These are phyloP conservation scores for Oncorhynchus clarkii DNA, from an alignment of 2,113 vertebrate genomes.

Conservation along the genomic window DNA sequence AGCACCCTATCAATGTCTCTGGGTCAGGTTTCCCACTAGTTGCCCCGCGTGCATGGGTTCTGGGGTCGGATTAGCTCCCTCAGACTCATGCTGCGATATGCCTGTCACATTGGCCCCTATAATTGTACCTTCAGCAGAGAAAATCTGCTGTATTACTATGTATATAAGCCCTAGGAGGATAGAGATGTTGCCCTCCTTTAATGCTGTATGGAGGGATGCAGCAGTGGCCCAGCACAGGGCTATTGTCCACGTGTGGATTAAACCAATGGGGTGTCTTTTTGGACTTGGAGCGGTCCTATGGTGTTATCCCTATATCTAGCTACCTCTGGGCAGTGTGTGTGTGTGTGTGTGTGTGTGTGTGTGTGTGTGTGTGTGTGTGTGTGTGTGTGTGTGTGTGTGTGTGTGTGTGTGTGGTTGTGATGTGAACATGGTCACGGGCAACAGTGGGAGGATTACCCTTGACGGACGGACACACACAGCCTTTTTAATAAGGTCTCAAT, in stretches of 20 bases:
- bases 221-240: constrained; percentile 14
- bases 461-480: constrained; percentile 24
- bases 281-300: constrained; percentile 29
- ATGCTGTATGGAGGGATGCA: constrained; percentile 2
- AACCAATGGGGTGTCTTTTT: constrained; percentile 41
- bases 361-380: background rate
- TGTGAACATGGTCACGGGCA: constrained; percentile 49
- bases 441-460: constrained; percentile 61
- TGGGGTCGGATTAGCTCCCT: constrained; percentile 6
- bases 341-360: background rate
- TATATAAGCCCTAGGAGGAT: constrained; percentile 37
- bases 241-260: constrained; percentile 47
- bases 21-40: no score
- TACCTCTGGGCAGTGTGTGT: constrained; percentile 12
- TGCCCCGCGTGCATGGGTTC: background rate
- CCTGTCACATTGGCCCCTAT: constrained; percentile 10
- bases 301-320: no score
- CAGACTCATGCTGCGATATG: constrained; percentile 17
- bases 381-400: no score
- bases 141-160: background rate
- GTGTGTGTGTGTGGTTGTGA: constrained; percentile 9
- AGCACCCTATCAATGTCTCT: no score
- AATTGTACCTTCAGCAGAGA: constrained; percentile 24
- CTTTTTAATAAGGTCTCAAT: constrained; percentile 67
- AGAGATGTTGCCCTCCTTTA: constrained; percentile 51